Evolutionary conservation across 2,797 vertebrate genomes (phyloP).

Genomic region (Lophotriccus pileatus): DNA sequence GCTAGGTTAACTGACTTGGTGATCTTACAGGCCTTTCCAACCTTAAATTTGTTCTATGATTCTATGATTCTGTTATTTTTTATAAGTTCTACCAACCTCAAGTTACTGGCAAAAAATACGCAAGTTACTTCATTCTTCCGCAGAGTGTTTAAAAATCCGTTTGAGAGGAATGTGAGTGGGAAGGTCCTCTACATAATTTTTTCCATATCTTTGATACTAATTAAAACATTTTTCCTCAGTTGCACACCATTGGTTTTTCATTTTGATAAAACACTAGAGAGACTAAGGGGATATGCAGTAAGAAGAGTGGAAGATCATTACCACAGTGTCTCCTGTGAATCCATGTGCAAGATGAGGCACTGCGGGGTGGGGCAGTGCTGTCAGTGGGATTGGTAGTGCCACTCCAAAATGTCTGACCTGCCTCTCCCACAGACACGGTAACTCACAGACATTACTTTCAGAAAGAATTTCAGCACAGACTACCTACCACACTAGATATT

Average conservation of each 20-base stretch:
- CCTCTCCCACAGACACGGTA: not conserved
- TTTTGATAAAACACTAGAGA: not conserved
- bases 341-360: rapidly evolving
- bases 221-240: not conserved
- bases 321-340: not conserved
- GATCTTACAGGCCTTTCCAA: not conserved
- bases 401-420: not conserved
- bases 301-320: not conserved
- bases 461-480: not conserved
- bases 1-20: not conserved
- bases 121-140: not conserved
- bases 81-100: not conserved
- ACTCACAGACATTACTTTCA: not conserved
- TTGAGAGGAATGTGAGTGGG: not conserved
- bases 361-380: not conserved
- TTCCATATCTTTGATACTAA: not conserved
- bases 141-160: not conserved
- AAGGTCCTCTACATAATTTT: not conserved
- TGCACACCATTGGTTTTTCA: not conserved
- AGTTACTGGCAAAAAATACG: not conserved
- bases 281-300: not conserved
- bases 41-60: not conserved
- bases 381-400: not conserved
- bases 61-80: not conserved
- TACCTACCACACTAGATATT: not conserved